These are phyloP conservation scores for Halictus rubicundus DNA, from an alignment of 1,140 invertebrate species.

Conservation along the genomic window DNA sequence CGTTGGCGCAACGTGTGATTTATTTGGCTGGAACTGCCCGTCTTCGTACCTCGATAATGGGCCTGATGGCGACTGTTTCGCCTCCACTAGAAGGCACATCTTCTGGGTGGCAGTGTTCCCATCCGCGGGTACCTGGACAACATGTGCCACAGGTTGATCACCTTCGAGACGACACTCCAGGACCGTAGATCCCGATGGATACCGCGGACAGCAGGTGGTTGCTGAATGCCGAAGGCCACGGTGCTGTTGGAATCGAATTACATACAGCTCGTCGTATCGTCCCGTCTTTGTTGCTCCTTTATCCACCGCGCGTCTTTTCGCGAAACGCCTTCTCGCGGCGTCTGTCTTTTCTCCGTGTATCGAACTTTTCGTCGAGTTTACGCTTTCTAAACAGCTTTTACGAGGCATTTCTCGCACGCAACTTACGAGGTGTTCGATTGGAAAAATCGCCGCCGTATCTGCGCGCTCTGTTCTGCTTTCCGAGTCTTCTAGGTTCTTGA, in stretches of 20 bases:
- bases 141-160: slow-evolving; percentile 60
- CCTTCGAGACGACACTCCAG: slow-evolving; percentile 62
- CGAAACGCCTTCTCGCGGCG: not conserved
- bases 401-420: slow-evolving; percentile 11
- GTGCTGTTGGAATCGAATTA: slow-evolving; percentile 70
- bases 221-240: slow-evolving; percentile 58
- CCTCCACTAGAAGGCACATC: slow-evolving; percentile 49
- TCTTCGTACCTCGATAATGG: slow-evolving; percentile 55
- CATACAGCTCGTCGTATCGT: slow-evolving; percentile 53
- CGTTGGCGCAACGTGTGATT: not conserved
- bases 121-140: slow-evolving; percentile 54
- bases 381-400: slow-evolving; percentile 26
- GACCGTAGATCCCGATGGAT: slow-evolving; percentile 60
- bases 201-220: slow-evolving; percentile 64
- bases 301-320: not conserved
- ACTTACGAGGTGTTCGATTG: not conserved
- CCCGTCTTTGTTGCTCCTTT: not conserved
- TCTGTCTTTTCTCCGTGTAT: not conserved
- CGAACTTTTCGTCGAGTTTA: not conserved
- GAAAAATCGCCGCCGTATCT: not conserved
- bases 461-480: not conserved
- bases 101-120: slow-evolving; percentile 44
- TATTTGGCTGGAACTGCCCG: not conserved
- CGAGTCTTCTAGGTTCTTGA: not conserved
- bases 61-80: slow-evolving; percentile 45